A percentile compares a stretch with the other conserved stretches of the same genome.
Conservation (phyloP, 2,113 vertebrate genomes). For the Rhadina sibilatrix region DNA sequence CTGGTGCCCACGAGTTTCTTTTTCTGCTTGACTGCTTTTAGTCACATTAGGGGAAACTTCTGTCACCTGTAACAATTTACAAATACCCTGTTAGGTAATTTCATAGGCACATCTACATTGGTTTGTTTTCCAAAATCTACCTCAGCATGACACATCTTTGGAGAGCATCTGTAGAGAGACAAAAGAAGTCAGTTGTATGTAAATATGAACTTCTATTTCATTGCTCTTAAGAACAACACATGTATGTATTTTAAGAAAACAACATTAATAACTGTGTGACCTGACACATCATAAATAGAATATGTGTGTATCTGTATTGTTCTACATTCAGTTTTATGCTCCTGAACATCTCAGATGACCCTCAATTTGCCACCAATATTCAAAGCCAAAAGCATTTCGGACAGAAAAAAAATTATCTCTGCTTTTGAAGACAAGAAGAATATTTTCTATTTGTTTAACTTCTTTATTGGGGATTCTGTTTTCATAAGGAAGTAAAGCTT, state of each 20-base stretch:
- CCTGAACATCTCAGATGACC: not conserved
- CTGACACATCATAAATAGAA: not conserved
- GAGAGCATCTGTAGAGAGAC: not conserved
- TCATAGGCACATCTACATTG: not conserved
- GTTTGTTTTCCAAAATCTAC: not conserved
- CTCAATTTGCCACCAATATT: not conserved
- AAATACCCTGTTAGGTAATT: not conserved
- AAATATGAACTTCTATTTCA: not conserved
- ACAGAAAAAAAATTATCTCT: not conserved
- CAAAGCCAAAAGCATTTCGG: not conserved
- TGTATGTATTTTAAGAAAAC: not conserved
- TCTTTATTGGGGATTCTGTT: not conserved
- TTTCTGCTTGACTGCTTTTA: conserved; percentile 72
- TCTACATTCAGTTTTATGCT: not conserved
- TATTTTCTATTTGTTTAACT: not conserved
- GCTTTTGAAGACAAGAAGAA: not conserved
- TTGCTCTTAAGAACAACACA: not conserved
- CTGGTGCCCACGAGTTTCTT: conserved; percentile 78
- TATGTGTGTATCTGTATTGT: not conserved
- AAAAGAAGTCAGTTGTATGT: not conserved
- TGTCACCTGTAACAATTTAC: conserved; percentile 68
- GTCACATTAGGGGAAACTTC: conserved; percentile 72
- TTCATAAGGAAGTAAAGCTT: not conserved
- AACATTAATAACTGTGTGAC: not conserved
- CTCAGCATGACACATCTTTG: not conserved